A percentile compares a stretch with the other conserved stretches of the same genome.
phyloP scores from a whole-genome alignment of 2,888 invertebrate species.

The Drosophila buzzatii region DNA sequence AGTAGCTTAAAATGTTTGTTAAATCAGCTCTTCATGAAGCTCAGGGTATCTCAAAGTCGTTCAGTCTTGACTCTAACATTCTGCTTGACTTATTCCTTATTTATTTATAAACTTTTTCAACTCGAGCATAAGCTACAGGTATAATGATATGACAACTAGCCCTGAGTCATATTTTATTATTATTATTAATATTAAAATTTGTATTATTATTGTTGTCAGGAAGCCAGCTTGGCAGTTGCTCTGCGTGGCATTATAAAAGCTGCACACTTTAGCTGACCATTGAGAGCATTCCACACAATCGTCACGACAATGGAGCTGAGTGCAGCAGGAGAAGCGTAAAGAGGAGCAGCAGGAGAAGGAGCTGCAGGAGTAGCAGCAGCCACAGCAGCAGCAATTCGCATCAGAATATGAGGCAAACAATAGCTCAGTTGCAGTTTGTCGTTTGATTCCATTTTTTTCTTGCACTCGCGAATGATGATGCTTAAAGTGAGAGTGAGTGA shows the following conservation, averaged over 20 bases:
- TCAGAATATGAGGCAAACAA: slow-evolving; percentile 12
- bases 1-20: no score
- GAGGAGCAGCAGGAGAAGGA: neutral
- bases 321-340: neutral
- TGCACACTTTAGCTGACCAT: neutral
- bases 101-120: neutral
- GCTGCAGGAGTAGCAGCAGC: neutral
- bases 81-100: no score
- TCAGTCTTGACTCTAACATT: no score
- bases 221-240: neutral
- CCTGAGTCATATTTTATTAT: neutral
- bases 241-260: neutral
- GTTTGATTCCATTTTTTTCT: neutral
- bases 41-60: no score
- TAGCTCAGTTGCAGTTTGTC: slow-evolving; percentile 18
- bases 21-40: no score
- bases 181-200: neutral
- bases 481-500: neutral
- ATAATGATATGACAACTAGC: neutral
- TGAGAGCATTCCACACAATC: neutral
- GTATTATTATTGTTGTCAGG: slow-evolving; percentile 1
- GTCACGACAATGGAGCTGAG: neutral
- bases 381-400: neutral
- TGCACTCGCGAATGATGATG: slow-evolving; percentile 7
- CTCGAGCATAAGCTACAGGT: neutral